Conservation (phyloP, 2,797 vertebrate species). For the Acipenser oxyrinchus region DNA sequence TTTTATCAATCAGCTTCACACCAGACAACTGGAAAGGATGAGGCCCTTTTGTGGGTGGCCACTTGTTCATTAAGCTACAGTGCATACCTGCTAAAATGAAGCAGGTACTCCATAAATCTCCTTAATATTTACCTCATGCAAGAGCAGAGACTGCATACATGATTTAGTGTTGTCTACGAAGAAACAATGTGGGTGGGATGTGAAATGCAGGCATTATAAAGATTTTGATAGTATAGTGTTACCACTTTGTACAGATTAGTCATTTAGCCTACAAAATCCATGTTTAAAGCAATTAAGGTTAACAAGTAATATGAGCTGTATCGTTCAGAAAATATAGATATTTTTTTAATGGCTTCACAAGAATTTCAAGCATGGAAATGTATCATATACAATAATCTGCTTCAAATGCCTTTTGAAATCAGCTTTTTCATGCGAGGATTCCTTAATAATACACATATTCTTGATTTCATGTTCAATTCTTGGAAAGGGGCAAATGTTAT, state of each 20-base stretch:
- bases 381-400: too few species aligned
- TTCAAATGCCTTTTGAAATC: too few species aligned
- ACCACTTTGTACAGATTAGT: constrained; percentile 22
- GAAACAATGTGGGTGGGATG: constrained; percentile 1
- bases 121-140: constrained; percentile 52
- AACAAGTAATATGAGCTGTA: neutral
- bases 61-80: constrained; percentile 23
- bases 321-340: neutral
- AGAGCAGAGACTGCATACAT: constrained; percentile 30
- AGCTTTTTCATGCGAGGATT: too few species aligned
- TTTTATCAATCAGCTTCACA: constrained; percentile 5
- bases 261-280: constrained; percentile 19
- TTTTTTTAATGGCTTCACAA: too few species aligned
- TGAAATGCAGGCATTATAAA: constrained; percentile 1
- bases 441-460: too few species aligned
- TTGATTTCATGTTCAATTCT: too few species aligned
- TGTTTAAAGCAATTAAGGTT: constrained; percentile 12
- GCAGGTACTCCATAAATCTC: constrained; percentile 50
- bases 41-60: constrained; percentile 36
- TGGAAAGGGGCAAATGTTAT: too few species aligned
- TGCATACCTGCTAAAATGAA: constrained; percentile 45
- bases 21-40: neutral
- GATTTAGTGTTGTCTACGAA: neutral
- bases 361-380: too few species aligned
- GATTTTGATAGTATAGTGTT: constrained; percentile 8